Evolutionary conservation across 1,140 invertebrate genomes (phyloP).

Genomic region (Drosophila tropicalis): DNA sequence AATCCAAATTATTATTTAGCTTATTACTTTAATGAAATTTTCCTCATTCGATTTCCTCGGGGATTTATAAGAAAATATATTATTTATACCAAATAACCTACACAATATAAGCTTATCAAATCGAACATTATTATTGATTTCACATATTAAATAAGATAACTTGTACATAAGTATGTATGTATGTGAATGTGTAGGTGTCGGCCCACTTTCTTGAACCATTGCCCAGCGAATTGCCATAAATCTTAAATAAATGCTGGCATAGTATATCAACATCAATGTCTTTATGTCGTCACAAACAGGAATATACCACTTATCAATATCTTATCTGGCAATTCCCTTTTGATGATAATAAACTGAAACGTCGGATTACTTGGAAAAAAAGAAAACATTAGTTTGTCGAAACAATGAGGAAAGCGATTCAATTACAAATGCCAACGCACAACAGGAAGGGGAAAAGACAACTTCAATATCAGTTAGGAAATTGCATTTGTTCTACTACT

Average conservation of each 20-base stretch:
- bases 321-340: constrained; percentile 10
- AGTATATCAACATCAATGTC: constrained; percentile 4
- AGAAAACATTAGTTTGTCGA: background rate
- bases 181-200: background rate
- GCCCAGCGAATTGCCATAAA: background rate
- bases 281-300: constrained; percentile 14
- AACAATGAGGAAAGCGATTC: background rate
- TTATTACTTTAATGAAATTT: background rate
- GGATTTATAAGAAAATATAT: background rate
- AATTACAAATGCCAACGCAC: background rate
- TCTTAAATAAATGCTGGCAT: background rate
- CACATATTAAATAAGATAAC: background rate
- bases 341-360: constrained; percentile 9
- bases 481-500: constrained; percentile 5
- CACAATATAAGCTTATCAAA: constrained; percentile 1
- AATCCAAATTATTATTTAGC: too few species aligned
- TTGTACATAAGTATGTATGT: background rate
- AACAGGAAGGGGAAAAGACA: constrained; percentile 1
- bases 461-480: constrained; percentile 15
- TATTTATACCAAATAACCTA: background rate
- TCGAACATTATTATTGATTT: constrained; percentile 9
- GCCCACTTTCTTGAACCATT: background rate
- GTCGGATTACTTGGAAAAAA: constrained; percentile 6
- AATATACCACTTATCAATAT: constrained; percentile 15
- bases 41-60: background rate